A percentile compares a stretch with the other conserved stretches of the same genome.
Evolutionary conservation across 1,140 invertebrate species (phyloP).

Genomic region (Zelostemma sp.): DNA sequence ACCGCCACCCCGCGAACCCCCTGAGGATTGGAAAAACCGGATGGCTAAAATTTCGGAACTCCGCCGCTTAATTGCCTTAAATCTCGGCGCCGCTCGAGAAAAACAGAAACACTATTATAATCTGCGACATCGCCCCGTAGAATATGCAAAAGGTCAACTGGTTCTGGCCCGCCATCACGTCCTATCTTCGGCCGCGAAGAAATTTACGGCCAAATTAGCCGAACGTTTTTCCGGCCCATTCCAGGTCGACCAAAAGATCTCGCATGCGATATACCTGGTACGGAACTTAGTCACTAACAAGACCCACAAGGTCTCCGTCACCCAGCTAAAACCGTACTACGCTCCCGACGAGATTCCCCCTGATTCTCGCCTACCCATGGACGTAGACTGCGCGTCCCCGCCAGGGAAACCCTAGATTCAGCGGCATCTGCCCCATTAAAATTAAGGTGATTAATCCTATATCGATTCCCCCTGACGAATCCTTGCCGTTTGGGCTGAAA

Average conservation of each 20-base stretch:
- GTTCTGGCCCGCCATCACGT: conserved; percentile 30
- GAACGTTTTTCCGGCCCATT: conserved; percentile 58
- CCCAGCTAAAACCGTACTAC: too few relatives aligned
- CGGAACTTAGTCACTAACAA: too few relatives aligned
- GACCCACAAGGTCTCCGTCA: too few relatives aligned
- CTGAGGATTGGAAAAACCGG: neutral
- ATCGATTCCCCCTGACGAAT: too few relatives aligned
- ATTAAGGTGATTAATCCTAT: too few relatives aligned
- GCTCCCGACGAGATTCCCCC: too few relatives aligned
- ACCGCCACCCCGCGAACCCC: neutral
- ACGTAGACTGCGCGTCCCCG: too few relatives aligned
- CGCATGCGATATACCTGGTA: too few relatives aligned
- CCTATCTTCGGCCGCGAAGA: conserved; percentile 39
- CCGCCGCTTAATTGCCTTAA: neutral
- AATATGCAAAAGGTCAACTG: conserved; percentile 24
- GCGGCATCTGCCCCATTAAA: too few relatives aligned
- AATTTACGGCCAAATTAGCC: conserved; percentile 55
- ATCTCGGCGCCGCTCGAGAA: neutral
- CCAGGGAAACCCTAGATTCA: too few relatives aligned
- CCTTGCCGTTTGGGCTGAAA: too few relatives aligned
- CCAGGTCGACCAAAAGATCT: conserved; percentile 13
- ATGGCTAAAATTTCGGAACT: neutral
- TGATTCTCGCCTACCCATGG: too few relatives aligned
- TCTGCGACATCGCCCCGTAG: conserved; percentile 8
- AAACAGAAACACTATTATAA: conserved; percentile 25